phyloP scores from a whole-genome alignment of 2,113 vertebrate genomes.

The Daboia siamensis region DNA sequence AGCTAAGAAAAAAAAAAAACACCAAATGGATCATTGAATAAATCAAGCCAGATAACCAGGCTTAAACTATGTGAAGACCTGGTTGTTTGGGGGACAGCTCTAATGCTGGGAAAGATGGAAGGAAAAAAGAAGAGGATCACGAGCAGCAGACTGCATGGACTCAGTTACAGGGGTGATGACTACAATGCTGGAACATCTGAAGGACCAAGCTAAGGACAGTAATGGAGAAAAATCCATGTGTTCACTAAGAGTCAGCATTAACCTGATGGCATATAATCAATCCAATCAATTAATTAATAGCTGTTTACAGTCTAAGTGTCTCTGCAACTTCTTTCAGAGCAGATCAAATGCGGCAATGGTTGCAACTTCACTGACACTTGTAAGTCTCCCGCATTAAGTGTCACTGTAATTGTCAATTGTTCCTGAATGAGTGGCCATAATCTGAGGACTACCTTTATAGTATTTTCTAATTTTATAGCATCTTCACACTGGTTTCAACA shows the following conservation, averaged over 20 bases:
- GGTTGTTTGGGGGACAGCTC: background rate
- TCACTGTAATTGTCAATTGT: background rate
- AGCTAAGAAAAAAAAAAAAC: background rate
- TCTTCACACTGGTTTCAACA: background rate
- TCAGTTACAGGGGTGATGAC: background rate
- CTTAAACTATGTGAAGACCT: background rate
- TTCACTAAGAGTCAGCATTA: background rate
- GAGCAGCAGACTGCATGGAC: background rate
- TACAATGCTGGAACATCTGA: background rate
- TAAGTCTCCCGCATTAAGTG: background rate
- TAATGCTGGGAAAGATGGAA: background rate
- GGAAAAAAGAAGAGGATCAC: background rate
- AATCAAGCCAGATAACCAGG: background rate
- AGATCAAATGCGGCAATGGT: background rate
- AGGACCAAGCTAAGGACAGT: background rate
- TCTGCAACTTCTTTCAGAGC: background rate
- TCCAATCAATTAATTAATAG: background rate
- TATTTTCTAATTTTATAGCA: background rate
- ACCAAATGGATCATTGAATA: background rate
- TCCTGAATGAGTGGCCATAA: background rate
- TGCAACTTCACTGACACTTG: background rate
- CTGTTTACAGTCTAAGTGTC: background rate
- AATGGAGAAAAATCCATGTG: background rate
- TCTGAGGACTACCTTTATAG: background rate
- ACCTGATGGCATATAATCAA: background rate